These are phyloP conservation scores for Peromyscus maniculatus DNA, from an alignment of 2,113 vertebrate species.

Conservation along the genomic window DNA sequence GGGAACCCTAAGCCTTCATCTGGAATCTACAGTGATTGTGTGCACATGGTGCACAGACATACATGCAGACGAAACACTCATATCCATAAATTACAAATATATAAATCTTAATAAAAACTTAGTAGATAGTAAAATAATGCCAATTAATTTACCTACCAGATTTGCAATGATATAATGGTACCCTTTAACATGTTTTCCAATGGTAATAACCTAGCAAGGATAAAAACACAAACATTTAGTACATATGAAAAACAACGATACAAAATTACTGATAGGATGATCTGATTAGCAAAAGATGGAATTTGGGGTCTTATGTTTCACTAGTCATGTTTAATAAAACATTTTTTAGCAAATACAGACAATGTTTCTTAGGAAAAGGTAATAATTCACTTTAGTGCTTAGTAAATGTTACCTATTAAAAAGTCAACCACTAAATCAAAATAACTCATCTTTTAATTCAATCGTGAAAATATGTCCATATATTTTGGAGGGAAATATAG, in stretches of 20 bases:
- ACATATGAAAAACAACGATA: neutral
- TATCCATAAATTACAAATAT: neutral
- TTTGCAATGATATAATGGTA: constrained; percentile 99
- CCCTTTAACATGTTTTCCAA: constrained; percentile 98
- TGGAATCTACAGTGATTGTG: neutral
- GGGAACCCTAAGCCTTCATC: neutral
- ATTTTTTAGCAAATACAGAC: neutral
- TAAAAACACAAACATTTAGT: constrained; percentile 71
- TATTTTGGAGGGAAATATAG: neutral
- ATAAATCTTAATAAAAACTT: neutral
- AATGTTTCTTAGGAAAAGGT: constrained; percentile 14
- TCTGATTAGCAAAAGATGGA: neutral
- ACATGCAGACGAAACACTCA: neutral
- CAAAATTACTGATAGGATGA: neutral
- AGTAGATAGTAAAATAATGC: neutral
- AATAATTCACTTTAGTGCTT: neutral
- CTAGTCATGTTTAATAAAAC: constrained; percentile 6
- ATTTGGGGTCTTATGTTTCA: neutral
- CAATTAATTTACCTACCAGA: constrained; percentile 92
- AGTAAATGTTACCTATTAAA: neutral
- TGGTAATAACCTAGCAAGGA: constrained; percentile 95
- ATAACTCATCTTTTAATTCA: neutral
- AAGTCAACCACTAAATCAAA: constrained; percentile 20
- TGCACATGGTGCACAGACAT: neutral
- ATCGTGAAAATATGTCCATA: neutral